These are phyloP conservation scores for Crematogaster levior DNA, from an alignment of 2,888 invertebrate species.

Conservation along the genomic window DNA sequence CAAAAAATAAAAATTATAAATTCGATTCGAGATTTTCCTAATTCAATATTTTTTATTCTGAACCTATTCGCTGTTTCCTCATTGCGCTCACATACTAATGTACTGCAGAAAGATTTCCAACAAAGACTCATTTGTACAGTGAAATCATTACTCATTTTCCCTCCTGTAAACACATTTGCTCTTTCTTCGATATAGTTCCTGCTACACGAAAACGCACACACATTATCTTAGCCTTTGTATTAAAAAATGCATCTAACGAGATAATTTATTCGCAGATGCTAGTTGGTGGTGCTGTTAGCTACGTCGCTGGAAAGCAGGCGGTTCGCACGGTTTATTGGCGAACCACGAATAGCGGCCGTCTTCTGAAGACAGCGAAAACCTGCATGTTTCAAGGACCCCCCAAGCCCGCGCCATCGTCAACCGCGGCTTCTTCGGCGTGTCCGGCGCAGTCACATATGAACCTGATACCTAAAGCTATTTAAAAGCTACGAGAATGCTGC, in stretches of 20 bases:
- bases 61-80: neutral
- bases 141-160: neutral
- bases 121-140: neutral
- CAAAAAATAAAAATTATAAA: neutral
- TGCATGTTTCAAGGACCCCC: slow-evolving; percentile 82
- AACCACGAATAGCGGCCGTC: slow-evolving; percentile 82
- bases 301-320: slow-evolving; percentile 91
- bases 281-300: slow-evolving; percentile 90
- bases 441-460: slow-evolving; percentile 74
- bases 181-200: neutral
- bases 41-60: neutral
- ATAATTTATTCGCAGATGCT: slow-evolving; percentile 81
- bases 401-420: slow-evolving; percentile 79
- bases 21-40: neutral
- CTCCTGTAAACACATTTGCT: neutral
- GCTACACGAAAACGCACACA: neutral
- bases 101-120: neutral
- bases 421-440: slow-evolving; percentile 69
- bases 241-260: neutral
- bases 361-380: slow-evolving; percentile 80
- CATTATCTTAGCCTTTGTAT: neutral
- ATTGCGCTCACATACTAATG: neutral
- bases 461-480: slow-evolving; percentile 68
- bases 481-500: slow-evolving; percentile 57
- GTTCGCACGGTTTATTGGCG: slow-evolving; percentile 93